A percentile compares a stretch with the other conserved stretches of the same genome.
Evolutionary conservation across 2,888 invertebrate species (phyloP).

Genomic region (Erebia palarica): DNA sequence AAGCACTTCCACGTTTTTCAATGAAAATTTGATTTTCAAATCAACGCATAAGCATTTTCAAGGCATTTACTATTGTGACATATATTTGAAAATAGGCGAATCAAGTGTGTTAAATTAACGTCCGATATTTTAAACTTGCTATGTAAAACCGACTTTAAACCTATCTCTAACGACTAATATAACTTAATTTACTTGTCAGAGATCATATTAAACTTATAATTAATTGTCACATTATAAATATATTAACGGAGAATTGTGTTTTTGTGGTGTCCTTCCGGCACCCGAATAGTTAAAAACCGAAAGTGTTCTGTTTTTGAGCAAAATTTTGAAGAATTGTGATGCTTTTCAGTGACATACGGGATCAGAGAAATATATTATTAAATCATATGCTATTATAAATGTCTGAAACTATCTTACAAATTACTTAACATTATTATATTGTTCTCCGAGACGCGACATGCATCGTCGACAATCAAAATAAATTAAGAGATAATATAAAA

Average conservation of each 20-base stretch:
- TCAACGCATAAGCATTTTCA: constrained; percentile 49
- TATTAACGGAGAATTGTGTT: constrained; percentile 44
- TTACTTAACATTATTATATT: constrained; percentile 79
- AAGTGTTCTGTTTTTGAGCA: constrained; percentile 41
- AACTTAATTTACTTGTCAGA: constrained; percentile 74
- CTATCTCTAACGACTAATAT: constrained; percentile 61
- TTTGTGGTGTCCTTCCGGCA: not conserved
- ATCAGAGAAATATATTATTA: constrained; percentile 57
- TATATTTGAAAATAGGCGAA: constrained; percentile 19
- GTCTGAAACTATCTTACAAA: constrained; percentile 74
- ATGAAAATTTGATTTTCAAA: constrained; percentile 68
- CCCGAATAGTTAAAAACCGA: not conserved
- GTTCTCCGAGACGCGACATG: constrained; percentile 50
- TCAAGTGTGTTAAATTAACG: constrained; percentile 36
- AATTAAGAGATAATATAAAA: constrained; percentile 71
- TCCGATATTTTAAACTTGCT: constrained; percentile 46
- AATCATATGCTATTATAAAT: constrained; percentile 66
- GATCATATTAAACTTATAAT: constrained; percentile 81
- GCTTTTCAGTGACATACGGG: constrained; percentile 54
- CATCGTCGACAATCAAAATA: constrained; percentile 65
- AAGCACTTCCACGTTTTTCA: constrained; percentile 50
- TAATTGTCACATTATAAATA: constrained; percentile 72
- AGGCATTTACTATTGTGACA: constrained; percentile 60
- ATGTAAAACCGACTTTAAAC: constrained; percentile 46
- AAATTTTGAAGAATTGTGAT: constrained; percentile 54